Evolutionary conservation across 2,888 invertebrate genomes (phyloP).

Genomic region (Antitype chi): DNA sequence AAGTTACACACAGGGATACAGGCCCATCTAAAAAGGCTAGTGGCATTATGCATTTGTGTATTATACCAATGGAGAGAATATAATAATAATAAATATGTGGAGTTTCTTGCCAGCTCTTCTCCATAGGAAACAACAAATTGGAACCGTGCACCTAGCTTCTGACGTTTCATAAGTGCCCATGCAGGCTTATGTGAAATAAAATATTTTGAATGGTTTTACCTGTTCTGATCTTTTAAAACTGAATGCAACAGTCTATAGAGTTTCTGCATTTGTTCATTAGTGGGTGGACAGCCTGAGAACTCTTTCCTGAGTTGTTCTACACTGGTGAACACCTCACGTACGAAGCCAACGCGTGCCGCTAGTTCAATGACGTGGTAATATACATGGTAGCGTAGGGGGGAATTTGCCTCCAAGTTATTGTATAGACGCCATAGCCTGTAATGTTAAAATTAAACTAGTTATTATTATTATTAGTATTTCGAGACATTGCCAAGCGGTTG

Average conservation of each 20-base stretch:
- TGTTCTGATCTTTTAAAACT: conserved; percentile 96
- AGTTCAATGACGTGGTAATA: conserved; percentile 98
- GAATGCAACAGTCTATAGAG: conserved; percentile 97
- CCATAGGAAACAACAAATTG: no score
- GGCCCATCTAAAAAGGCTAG: background rate
- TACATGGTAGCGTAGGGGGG: conserved; percentile 97
- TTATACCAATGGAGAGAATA: no score
- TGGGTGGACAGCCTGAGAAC: conserved; percentile 94
- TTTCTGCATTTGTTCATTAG: conserved; percentile 97
- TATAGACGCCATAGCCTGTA: conserved; percentile 97
- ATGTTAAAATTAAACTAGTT: conserved; percentile 53
- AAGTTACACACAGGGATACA: background rate
- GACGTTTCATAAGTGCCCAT: no score
- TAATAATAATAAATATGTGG: no score
- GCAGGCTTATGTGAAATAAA: no score
- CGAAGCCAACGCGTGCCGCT: conserved; percentile 96
- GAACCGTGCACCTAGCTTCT: no score
- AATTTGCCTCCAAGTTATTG: conserved; percentile 96
- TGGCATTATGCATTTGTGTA: background rate
- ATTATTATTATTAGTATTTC: no score
- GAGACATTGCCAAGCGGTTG: no score
- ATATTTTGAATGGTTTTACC: conserved; percentile 89
- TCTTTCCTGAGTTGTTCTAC: conserved; percentile 96
- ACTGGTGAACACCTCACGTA: conserved; percentile 95
- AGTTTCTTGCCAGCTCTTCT: no score